Evolutionary conservation across 1,140 invertebrate genomes (phyloP).

Genomic region (Calliopsis andreniformis): DNA sequence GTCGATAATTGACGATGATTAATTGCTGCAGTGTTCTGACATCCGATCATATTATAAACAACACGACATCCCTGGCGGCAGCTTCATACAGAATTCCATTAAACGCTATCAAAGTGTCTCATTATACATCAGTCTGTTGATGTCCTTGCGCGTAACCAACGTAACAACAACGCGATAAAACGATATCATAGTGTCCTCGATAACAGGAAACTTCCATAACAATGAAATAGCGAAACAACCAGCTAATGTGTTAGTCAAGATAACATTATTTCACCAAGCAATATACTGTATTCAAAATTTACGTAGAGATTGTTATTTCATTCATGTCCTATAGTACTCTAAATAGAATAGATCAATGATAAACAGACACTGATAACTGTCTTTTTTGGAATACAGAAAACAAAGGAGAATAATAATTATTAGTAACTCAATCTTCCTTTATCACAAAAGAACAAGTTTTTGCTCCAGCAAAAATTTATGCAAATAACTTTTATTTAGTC

Average conservation of each 20-base stretch:
- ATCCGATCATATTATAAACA: slow-evolving; percentile 69
- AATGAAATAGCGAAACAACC: neutral
- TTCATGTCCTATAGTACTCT: too few relatives aligned
- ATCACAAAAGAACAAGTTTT: too few relatives aligned
- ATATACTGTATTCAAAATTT: too few relatives aligned
- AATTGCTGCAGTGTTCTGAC: slow-evolving; percentile 57
- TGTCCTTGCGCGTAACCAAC: slow-evolving; percentile 49
- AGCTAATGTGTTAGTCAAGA: too few relatives aligned
- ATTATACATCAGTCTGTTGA: slow-evolving; percentile 68
- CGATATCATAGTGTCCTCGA: slow-evolving; percentile 57
- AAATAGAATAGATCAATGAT: neutral
- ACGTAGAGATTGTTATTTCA: too few relatives aligned
- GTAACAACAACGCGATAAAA: slow-evolving; percentile 68
- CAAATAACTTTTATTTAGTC: too few relatives aligned
- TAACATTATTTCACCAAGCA: neutral
- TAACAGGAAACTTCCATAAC: neutral
- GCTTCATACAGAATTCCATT: slow-evolving; percentile 72
- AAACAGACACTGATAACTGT: neutral
- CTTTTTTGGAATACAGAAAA: too few relatives aligned
- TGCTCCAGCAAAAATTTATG: too few relatives aligned
- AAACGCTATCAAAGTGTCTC: slow-evolving; percentile 77
- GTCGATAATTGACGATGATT: slow-evolving; percentile 61
- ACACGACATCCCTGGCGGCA: slow-evolving; percentile 52
- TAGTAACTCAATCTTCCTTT: too few relatives aligned
- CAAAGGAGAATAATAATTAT: too few relatives aligned